Percentiles rank a stretch among this genome's conserved stretches.
Conservation (phyloP, 2,113 vertebrate genomes). For the Caretta caretta region DNA sequence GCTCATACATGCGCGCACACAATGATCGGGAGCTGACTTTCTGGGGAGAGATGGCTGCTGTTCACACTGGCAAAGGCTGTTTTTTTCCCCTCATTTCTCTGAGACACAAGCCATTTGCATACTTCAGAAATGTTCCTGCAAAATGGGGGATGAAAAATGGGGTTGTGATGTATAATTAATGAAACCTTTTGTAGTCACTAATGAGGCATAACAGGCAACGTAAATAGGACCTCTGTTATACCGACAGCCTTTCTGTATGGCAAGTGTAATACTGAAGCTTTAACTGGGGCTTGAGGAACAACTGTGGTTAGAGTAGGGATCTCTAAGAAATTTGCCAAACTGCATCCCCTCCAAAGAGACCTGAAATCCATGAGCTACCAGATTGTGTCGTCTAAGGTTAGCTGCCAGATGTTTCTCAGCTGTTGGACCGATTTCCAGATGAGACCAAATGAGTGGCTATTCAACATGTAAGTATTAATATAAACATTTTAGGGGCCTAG, state of each 20-base stretch:
- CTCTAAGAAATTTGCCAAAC: conserved; percentile 45
- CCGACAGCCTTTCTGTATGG: rapidly evolving
- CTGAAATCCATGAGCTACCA: conserved; percentile 74
- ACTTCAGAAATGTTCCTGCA: neutral
- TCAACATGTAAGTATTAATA: conserved; percentile 70
- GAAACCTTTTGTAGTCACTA: rapidly evolving
- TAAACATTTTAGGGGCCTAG: conserved; percentile 67
- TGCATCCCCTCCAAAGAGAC: conserved; percentile 52
- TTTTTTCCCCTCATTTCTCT: rapidly evolving
- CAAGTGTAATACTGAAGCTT: rapidly evolving
- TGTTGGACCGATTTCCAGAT: conserved; percentile 73
- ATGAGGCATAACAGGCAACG: rapidly evolving
- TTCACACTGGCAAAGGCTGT: neutral
- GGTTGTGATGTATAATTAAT: rapidly evolving
- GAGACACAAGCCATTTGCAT: neutral
- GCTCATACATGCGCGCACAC: rapidly evolving
- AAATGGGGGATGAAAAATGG: rapidly evolving
- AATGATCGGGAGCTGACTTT: rapidly evolving
- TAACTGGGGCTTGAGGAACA: neutral
- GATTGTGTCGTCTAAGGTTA: conserved; percentile 76
- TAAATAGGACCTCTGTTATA: rapidly evolving
- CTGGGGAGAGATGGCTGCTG: neutral
- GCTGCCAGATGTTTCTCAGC: conserved; percentile 80
- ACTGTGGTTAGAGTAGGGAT: neutral
- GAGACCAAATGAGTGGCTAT: conserved; percentile 63